phyloP scores from a whole-genome alignment of 2,888 invertebrate species.

The Clanis bilineata region DNA sequence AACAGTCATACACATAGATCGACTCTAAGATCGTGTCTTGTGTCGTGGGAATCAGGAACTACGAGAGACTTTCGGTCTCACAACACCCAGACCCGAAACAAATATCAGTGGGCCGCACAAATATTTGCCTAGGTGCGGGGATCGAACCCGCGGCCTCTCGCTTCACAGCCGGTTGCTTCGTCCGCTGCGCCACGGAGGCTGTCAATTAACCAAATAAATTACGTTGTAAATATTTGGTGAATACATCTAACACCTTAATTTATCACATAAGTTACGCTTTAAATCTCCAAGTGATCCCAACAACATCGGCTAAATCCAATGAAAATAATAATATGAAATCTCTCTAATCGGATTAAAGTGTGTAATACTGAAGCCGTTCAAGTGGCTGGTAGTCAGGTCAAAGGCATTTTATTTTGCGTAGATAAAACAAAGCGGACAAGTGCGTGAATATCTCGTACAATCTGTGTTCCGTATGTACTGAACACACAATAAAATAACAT shows the following conservation, averaged over 20 bases:
- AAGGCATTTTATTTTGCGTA: slow-evolving; percentile 11
- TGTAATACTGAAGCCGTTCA: slow-evolving; percentile 9
- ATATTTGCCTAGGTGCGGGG: too few species aligned
- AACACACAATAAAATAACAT: neutral
- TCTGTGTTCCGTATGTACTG: neutral
- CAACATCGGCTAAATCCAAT: slow-evolving; percentile 19
- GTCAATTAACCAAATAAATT: too few species aligned
- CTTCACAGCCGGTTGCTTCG: too few species aligned
- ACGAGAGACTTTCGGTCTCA: too few species aligned
- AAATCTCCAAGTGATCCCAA: neutral
- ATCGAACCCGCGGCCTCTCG: too few species aligned
- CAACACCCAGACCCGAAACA: too few species aligned
- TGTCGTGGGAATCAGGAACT: too few species aligned
- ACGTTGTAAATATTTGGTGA: neutral
- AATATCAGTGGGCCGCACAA: too few species aligned
- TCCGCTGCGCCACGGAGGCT: too few species aligned
- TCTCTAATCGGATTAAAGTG: slow-evolving; percentile 17
- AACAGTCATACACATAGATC: too few species aligned
- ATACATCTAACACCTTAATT: neutral
- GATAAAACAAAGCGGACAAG: neutral
- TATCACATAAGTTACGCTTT: neutral
- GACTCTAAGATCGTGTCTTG: too few species aligned
- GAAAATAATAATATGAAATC: slow-evolving; percentile 31
- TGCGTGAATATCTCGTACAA: neutral
- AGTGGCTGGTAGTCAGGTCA: slow-evolving; percentile 1